phyloP scores from a whole-genome alignment of 2,113 vertebrate genomes.

The Prunella fulvescens region DNA sequence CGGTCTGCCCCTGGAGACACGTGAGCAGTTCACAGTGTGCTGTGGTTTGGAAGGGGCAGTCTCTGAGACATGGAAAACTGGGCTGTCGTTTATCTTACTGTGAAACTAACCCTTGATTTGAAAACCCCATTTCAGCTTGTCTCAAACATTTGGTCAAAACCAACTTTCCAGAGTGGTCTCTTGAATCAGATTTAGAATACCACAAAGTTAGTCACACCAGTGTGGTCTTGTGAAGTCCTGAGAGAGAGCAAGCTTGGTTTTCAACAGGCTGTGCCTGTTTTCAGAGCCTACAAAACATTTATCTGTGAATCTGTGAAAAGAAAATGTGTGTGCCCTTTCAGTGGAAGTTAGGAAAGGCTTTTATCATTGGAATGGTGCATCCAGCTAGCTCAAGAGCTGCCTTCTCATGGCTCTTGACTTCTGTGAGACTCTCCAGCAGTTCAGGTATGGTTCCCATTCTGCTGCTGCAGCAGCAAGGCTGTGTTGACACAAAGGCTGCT shows the following conservation, averaged over 20 bases:
- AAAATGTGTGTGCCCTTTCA: neutral
- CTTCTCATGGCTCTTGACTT: neutral
- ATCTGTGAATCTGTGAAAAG: neutral
- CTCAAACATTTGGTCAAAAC: conserved; percentile 40
- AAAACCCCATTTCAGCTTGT: conserved; percentile 10
- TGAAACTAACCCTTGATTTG: conserved; percentile 16
- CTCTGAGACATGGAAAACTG: conserved; percentile 15
- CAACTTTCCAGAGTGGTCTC: conserved; percentile 34
- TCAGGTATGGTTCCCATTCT: neutral
- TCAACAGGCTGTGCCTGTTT: neutral
- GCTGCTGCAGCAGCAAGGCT: neutral
- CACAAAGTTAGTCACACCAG: conserved; percentile 37
- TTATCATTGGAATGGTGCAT: neutral
- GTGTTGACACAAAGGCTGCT: neutral
- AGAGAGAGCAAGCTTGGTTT: neutral
- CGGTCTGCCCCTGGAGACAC: neutral
- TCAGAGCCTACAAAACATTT: neutral
- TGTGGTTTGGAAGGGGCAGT: conserved; percentile 37
- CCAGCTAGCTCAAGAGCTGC: neutral
- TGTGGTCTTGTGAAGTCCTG: conserved; percentile 7
- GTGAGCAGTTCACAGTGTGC: neutral
- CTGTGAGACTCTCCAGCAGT: neutral
- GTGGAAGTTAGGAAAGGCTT: neutral
- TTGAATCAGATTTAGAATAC: conserved; percentile 43
- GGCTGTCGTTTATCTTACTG: conserved; percentile 18